Percentiles rank a stretch among this genome's conserved stretches.
Conservation (phyloP, 2,113 vertebrate genomes). For the Solea senegalensis region DNA sequence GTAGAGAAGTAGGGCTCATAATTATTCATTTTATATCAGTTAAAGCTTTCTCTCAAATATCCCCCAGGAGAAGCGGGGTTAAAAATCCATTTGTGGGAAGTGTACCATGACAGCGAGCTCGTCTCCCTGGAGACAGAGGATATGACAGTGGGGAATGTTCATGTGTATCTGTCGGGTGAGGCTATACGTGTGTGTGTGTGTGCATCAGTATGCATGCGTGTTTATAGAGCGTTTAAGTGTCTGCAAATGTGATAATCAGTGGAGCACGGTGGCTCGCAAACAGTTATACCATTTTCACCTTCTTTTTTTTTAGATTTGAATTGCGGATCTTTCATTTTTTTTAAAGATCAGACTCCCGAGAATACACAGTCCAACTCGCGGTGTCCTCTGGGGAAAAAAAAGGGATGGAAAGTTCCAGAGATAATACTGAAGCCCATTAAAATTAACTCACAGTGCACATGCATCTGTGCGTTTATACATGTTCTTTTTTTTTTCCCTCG, state of each 20-base stretch:
- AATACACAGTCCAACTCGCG: conserved; percentile 47
- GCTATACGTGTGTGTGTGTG: conserved; percentile 31
- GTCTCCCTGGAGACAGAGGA: conserved; percentile 83
- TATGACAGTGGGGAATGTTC: conserved; percentile 65
- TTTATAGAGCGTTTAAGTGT: conserved; percentile 48
- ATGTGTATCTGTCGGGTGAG: conserved; percentile 49
- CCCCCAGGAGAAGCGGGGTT: conserved; percentile 78
- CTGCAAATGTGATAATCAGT: conserved; percentile 59
- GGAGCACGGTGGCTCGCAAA: conserved; percentile 53
- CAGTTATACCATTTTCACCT: conserved; percentile 33
- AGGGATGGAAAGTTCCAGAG: background rate
- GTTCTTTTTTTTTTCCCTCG: conserved; percentile 10
- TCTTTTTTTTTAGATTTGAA: conserved; percentile 41
- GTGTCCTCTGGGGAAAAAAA: conserved; percentile 32
- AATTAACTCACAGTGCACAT: conserved; percentile 5
- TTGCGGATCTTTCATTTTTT: conserved; percentile 34
- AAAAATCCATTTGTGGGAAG: conserved; percentile 86
- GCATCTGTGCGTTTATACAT: background rate
- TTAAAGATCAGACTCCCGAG: conserved; percentile 67
- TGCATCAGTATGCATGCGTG: conserved; percentile 39
- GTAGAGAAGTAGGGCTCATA: conserved; percentile 74
- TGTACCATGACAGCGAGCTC: conserved; percentile 82
- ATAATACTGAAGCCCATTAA: conserved; percentile 22
- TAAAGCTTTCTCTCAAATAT: conserved; percentile 83
- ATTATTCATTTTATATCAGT: conserved; percentile 85